Percentiles rank a stretch among this genome's conserved stretches.
These are phyloP conservation scores for Mustela nigripes DNA, from an alignment of 2,113 vertebrate species.

Conservation along the genomic window DNA sequence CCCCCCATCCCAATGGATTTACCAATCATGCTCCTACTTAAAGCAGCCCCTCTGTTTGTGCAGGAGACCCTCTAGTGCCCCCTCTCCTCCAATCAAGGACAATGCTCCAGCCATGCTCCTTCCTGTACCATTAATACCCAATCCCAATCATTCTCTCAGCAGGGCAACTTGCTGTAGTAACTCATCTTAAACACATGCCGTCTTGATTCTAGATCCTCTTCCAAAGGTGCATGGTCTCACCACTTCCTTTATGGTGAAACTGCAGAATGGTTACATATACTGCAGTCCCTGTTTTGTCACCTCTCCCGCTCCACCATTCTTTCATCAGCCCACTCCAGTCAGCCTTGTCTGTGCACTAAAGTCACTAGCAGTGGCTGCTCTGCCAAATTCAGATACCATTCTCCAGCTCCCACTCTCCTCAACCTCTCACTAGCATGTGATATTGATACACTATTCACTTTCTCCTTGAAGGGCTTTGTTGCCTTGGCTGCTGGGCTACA, in stretches of 20 bases:
- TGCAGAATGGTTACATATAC: neutral
- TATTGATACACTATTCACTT: neutral
- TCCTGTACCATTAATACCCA: neutral
- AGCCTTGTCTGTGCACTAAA: no score
- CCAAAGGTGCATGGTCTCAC: neutral
- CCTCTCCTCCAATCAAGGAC: neutral
- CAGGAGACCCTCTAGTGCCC: neutral
- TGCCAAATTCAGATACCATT: neutral
- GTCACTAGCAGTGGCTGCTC: neutral
- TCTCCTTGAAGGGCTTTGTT: neutral
- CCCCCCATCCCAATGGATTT: neutral
- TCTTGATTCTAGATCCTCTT: neutral
- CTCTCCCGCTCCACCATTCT: accelerated
- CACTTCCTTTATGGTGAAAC: neutral
- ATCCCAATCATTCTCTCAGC: neutral
- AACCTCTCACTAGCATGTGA: neutral
- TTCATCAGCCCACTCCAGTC: neutral
- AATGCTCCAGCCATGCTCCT: neutral
- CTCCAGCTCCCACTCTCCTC: neutral
- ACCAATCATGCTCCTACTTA: neutral
- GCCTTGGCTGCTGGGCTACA: neutral
- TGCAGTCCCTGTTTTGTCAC: neutral
- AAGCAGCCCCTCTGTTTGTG: neutral
- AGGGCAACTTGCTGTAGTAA: neutral
- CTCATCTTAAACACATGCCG: neutral